Evolutionary conservation across 2,113 vertebrate genomes (phyloP).

Genomic region (Tetraodon nigroviridis): DNA sequence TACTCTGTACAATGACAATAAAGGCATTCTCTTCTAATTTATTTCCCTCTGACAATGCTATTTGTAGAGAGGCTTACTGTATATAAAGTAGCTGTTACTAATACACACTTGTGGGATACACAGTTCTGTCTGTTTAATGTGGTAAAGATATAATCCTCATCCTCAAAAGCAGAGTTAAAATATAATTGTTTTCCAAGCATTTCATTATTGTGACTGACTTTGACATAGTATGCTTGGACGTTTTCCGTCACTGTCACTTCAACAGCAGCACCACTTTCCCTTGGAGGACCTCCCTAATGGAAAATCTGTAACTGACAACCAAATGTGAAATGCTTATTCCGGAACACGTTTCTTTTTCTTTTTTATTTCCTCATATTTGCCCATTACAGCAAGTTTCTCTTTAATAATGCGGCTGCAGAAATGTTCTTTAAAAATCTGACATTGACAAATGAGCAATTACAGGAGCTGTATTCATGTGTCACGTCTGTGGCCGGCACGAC

Average conservation of each 20-base stretch:
- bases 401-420: constrained; percentile 30
- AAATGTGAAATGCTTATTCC: constrained; percentile 17
- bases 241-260: neutral
- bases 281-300: constrained; percentile 1
- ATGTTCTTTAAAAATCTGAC: constrained; percentile 57
- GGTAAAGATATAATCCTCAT: too few species aligned
- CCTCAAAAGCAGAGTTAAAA: neutral
- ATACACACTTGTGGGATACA: too few species aligned
- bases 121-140: too few species aligned
- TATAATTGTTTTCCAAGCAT: neutral
- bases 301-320: constrained; percentile 10
- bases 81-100: too few species aligned
- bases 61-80: neutral
- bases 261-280: neutral
- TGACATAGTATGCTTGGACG: neutral
- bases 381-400: constrained; percentile 35
- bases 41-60: neutral
- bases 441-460: constrained; percentile 74
- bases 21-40: too few species aligned
- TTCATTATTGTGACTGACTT: neutral
- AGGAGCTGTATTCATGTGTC: constrained; percentile 59
- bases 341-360: constrained; percentile 8
- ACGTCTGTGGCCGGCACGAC: constrained; percentile 56
- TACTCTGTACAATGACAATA: too few species aligned
- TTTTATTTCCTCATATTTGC: constrained; percentile 15